These are phyloP conservation scores for Arge pagana DNA, from an alignment of 2,888 invertebrate species.

Conservation along the genomic window DNA sequence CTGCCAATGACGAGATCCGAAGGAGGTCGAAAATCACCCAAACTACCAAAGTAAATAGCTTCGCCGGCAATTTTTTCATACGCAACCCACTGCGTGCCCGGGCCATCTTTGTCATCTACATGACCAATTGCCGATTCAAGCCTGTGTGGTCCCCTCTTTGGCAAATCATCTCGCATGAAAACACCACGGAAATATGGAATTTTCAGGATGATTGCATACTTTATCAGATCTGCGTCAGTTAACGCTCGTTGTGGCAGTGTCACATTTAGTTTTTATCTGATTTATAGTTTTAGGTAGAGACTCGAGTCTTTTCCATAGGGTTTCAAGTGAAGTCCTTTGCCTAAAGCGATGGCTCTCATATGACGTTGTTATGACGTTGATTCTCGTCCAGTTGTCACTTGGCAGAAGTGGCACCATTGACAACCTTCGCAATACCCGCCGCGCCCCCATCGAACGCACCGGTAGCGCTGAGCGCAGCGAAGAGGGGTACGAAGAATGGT, in stretches of 20 bases:
- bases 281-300: too few species aligned
- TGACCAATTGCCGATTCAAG: conserved; percentile 23
- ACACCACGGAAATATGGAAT: conserved; percentile 43
- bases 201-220: conserved; percentile 22
- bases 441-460: conserved; percentile 47
- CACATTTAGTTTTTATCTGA: conserved; percentile 7
- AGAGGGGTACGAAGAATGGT: conserved; percentile 37
- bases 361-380: conserved; percentile 44
- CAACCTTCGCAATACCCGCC: conserved; percentile 45
- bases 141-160: conserved; percentile 16
- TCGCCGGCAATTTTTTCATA: conserved; percentile 17
- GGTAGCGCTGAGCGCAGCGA: conserved; percentile 35
- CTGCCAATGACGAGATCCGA: too few species aligned
- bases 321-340: conserved; percentile 42
- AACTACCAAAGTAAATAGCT: conserved; percentile 25
- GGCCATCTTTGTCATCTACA: conserved; percentile 20
- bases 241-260: neutral
- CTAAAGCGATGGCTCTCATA: conserved; percentile 49
- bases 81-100: conserved; percentile 27
- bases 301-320: conserved; percentile 32
- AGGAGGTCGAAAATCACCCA: conserved; percentile 19
- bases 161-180: conserved; percentile 40
- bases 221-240: conserved; percentile 14
- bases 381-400: conserved; percentile 41
- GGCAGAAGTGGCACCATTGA: conserved; percentile 43